Evolutionary conservation across 1,140 invertebrate species (phyloP).

Genomic region (Papilio aristodemus): DNA sequence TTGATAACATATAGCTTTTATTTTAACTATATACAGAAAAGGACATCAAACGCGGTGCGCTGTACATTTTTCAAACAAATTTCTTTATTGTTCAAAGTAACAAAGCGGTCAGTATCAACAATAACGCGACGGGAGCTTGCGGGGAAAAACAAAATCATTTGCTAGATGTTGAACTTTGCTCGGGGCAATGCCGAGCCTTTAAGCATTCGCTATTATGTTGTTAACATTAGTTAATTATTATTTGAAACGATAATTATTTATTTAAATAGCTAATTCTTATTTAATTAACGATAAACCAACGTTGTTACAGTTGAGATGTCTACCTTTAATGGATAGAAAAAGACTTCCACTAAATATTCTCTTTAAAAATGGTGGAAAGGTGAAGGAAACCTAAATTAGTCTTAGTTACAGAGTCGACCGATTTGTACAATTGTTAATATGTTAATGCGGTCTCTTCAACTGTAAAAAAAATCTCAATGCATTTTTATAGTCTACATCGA

Average conservation of each 20-base stretch:
- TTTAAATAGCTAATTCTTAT: not conserved
- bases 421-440: too few species aligned
- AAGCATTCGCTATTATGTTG: not conserved
- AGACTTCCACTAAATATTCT: too few species aligned
- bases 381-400: too few species aligned
- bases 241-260: not conserved
- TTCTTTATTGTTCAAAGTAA: slow-evolving; percentile 26
- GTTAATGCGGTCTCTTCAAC: too few species aligned
- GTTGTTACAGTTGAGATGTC: too few species aligned
- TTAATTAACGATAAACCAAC: not conserved
- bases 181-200: not conserved
- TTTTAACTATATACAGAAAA: not conserved
- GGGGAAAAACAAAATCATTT: slow-evolving; percentile 1
- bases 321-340: too few species aligned
- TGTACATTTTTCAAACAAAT: slow-evolving; percentile 7
- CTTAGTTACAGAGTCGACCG: too few species aligned
- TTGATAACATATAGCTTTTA: too few species aligned
- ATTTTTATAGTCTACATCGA: too few species aligned
- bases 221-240: not conserved
- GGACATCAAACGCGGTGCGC: not conserved
- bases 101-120: slow-evolving; percentile 25
- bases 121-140: not conserved
- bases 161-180: slow-evolving; percentile 15
- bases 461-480: too few species aligned
- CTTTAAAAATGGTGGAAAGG: too few species aligned